Conservation (phyloP, 2,113 vertebrate species). For the Heterotis niloticus region DNA sequence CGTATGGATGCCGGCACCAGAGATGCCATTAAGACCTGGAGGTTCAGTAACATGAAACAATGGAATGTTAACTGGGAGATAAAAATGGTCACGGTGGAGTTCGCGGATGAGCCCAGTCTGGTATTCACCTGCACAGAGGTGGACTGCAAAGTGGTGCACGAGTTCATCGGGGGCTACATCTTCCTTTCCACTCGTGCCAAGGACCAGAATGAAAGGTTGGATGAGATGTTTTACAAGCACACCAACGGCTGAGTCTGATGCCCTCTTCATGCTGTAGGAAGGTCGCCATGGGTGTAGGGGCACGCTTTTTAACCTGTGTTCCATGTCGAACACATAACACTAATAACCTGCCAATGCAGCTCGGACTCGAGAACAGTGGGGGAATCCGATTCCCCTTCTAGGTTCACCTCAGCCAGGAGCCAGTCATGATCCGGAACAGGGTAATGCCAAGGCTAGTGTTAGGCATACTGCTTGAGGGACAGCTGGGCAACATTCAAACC, state of each 20-base stretch:
- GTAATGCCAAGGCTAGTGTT: too few relatives aligned
- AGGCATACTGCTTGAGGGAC: too few relatives aligned
- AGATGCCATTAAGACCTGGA: slow-evolving; percentile 95
- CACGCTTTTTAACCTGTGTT: slow-evolving; percentile 48
- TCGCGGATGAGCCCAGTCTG: slow-evolving; percentile 87
- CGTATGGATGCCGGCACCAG: slow-evolving; percentile 90
- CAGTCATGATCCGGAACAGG: too few relatives aligned
- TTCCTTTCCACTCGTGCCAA: slow-evolving; percentile 94
- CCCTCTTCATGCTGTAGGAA: slow-evolving; percentile 19
- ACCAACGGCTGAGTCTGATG: slow-evolving; percentile 96
- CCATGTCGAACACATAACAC: slow-evolving; percentile 43
- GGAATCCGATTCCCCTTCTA: slow-evolving; percentile 18
- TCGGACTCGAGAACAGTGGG: slow-evolving; percentile 21
- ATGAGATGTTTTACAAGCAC: slow-evolving; percentile 99
- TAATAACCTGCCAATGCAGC: slow-evolving; percentile 38
- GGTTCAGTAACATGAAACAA: slow-evolving; percentile 99
- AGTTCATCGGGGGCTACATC: slow-evolving; percentile 98
- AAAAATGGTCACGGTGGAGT: slow-evolving; percentile 98
- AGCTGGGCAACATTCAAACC: too few relatives aligned
- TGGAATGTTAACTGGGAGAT: slow-evolving; percentile 99
- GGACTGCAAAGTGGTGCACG: slow-evolving; percentile 97
- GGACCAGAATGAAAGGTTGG: slow-evolving; percentile 96
- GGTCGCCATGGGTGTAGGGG: slow-evolving; percentile 41
- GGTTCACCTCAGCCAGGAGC: background rate
- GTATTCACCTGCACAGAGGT: slow-evolving; percentile 93